phyloP scores from a whole-genome alignment of 1,140 invertebrate genomes.

The Pteromalus puparum region DNA sequence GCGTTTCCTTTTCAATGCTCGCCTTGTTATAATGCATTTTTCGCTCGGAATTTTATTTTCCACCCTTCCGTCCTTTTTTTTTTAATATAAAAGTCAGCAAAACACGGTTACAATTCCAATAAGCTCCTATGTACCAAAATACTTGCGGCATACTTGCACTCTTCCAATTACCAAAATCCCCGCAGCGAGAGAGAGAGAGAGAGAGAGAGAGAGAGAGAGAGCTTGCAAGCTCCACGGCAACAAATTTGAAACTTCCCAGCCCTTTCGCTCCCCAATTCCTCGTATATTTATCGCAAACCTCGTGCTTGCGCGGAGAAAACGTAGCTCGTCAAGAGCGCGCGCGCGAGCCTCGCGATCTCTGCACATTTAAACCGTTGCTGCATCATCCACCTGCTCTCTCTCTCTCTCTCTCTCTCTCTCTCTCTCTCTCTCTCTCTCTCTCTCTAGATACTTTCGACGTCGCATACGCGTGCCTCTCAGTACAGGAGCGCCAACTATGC shows the following conservation, averaged over 20 bases:
- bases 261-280: neutral
- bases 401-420: neutral
- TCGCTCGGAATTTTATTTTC: neutral
- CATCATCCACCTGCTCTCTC: neutral
- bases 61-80: too few species aligned
- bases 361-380: neutral
- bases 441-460: slow-evolving; percentile 1
- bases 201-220: too few species aligned
- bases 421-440: neutral
- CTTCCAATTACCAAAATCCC: neutral
- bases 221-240: neutral
- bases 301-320: neutral
- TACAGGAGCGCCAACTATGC: slow-evolving; percentile 39
- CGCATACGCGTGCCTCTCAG: neutral
- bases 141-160: neutral
- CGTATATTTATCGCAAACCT: neutral
- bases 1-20: neutral
- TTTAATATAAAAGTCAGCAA: too few species aligned
- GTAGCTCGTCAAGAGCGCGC: neutral
- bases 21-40: neutral
- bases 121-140: neutral
- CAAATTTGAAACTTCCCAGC: neutral
- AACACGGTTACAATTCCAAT: too few species aligned
- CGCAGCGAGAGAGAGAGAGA: too few species aligned
- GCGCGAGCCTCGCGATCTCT: neutral